Percentiles rank a stretch among this genome's conserved stretches.
These are phyloP conservation scores for Atta colombica DNA, from an alignment of 1,140 invertebrate species.

Conservation along the genomic window DNA sequence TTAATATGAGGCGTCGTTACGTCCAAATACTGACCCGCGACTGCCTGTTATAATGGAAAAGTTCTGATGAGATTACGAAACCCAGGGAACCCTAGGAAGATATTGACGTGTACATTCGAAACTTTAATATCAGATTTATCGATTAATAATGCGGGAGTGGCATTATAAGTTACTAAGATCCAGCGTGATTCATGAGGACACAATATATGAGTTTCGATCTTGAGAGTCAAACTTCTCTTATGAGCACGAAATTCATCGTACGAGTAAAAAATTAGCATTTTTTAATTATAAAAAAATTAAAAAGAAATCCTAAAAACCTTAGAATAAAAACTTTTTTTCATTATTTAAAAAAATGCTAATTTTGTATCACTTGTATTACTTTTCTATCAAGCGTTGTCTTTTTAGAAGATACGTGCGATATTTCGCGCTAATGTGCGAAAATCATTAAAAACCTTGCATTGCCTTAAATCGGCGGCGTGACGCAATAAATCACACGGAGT, in stretches of 20 bases:
- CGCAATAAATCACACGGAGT: conserved; percentile 70
- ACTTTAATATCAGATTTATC: conserved; percentile 51
- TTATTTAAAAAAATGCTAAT: too few relatives aligned
- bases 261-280: too few relatives aligned
- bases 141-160: conserved; percentile 27
- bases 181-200: conserved; percentile 6
- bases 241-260: not conserved
- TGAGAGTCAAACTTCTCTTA: not conserved
- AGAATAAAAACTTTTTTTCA: too few relatives aligned
- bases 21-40: conserved; percentile 46
- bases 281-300: too few relatives aligned
- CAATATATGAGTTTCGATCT: not conserved
- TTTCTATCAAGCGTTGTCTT: too few relatives aligned
- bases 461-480: conserved; percentile 68
- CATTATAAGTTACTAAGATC: conserved; percentile 20
- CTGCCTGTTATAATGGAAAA: conserved; percentile 38
- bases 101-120: conserved; percentile 44
- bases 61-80: conserved; percentile 45
- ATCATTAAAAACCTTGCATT: conserved; percentile 19
- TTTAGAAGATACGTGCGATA: not conserved
- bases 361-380: too few relatives aligned
- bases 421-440: not conserved
- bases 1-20: conserved; percentile 50
- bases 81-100: not conserved
- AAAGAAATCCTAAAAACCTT: too few relatives aligned